These are phyloP conservation scores for Glyphotaelius pellucidus DNA, from an alignment of 2,888 invertebrate genomes.

Conservation along the genomic window DNA sequence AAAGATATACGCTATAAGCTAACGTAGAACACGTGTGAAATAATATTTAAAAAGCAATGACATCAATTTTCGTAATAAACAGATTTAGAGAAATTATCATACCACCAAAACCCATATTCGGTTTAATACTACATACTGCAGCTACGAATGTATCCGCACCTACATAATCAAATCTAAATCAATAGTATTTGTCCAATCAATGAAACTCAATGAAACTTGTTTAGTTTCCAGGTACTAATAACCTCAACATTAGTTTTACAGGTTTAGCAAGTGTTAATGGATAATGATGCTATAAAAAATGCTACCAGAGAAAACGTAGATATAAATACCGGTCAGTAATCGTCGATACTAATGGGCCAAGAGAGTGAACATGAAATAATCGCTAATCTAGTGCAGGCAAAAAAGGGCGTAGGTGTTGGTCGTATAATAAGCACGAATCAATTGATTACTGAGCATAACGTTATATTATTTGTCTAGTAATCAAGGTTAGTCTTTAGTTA, in stretches of 20 bases:
- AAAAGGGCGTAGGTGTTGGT: conserved; percentile 39
- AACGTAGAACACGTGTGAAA: neutral
- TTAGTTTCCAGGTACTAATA: neutral
- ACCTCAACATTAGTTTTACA: neutral
- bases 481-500: conserved; percentile 22
- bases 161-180: neutral
- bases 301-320: neutral
- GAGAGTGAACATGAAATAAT: conserved; percentile 22
- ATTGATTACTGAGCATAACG: conserved; percentile 11
- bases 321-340: conserved; percentile 26
- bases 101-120: neutral
- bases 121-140: neutral
- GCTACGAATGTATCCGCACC: neutral
- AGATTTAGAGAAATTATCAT: neutral
- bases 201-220: neutral
- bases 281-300: neutral
- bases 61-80: neutral
- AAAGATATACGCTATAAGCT: neutral
- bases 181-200: neutral
- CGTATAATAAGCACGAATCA: conserved; percentile 24
- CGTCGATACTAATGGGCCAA: conserved; percentile 13
- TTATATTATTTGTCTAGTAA: conserved; percentile 23
- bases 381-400: neutral
- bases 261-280: neutral
- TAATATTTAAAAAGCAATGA: neutral